Evolutionary conservation across 2,797 vertebrate species (phyloP).

Genomic region (Sebastes iracundus): DNA sequence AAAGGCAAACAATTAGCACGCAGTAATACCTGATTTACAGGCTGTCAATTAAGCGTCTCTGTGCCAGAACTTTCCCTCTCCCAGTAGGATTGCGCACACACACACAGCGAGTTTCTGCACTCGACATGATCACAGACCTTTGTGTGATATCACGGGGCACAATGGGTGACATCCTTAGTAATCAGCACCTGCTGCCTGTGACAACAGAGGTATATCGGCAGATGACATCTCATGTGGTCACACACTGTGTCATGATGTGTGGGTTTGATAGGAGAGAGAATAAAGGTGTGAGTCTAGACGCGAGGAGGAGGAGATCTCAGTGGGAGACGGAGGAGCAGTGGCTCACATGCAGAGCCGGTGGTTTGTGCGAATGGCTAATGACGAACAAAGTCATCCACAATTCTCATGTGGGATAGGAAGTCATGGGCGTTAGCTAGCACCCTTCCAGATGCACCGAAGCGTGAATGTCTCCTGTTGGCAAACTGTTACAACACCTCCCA

Average conservation of each 20-base stretch:
- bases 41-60: constrained; percentile 46
- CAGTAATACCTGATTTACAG: not conserved
- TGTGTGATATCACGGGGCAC: constrained; percentile 68
- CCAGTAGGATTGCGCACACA: constrained; percentile 35
- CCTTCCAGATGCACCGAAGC: constrained; percentile 73
- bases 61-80: constrained; percentile 27
- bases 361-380: constrained; percentile 77
- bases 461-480: constrained; percentile 76
- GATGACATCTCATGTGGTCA: constrained; percentile 71
- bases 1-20: constrained; percentile 16
- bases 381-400: constrained; percentile 72
- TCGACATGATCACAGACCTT: constrained; percentile 61
- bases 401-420: constrained; percentile 69
- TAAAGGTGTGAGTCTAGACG: constrained; percentile 61
- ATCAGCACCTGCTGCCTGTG: constrained; percentile 81
- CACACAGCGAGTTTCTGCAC: constrained; percentile 33
- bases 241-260: constrained; percentile 70
- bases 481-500: constrained; percentile 77
- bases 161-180: constrained; percentile 79
- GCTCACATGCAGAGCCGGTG: constrained; percentile 58
- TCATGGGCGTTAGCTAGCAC: constrained; percentile 69
- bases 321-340: constrained; percentile 42
- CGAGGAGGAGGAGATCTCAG: constrained; percentile 34
- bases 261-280: constrained; percentile 51
- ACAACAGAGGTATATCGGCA: constrained; percentile 67